Base-by-base conservation (phyloP, 1,140 invertebrate genomes). In the Bombus confusus region DNA sequence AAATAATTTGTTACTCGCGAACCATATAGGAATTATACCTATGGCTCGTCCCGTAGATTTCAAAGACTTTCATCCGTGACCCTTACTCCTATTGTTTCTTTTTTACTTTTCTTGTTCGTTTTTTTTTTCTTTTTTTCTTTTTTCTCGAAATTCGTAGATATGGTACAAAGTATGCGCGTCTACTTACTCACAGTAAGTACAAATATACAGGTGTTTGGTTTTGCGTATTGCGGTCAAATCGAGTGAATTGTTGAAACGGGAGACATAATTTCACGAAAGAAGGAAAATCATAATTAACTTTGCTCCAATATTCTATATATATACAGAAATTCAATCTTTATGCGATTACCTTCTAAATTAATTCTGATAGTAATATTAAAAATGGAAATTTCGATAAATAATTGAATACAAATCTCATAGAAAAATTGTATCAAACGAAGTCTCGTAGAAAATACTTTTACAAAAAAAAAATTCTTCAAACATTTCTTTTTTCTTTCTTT, bases 1-100 rank as follows among this genome's bases (percentile, higher is more conserved):
- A 85, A 85, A 84, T 84, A 84, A 85, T 85, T 80, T 85, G 39
- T 83, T 28, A 52, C 34, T n/a, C 41, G 62, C 64, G 59, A 64
- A 78, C 28, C 62, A 41, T 47, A n/a, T 31, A 31, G 47, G 41
- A 39, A 80, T 31, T 52, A 13, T 37, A 71, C 28, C 2, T n/a
- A 71, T n/a, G 37, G 77, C 37, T 59, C 39, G 52, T 57, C 31
- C 43, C 74, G 34, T 78, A 78, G 15, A 78, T 57, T 78, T 59
- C 28, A n/a, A 78, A 37, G 52, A 84, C 83, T 84, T 84, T 80
- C 83, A 72, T 80, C 22, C 37, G 34, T 72, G n/a, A 72, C 28
- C 68, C 77, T 80, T 85, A 80, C 68, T 85, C 41, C 76, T 80
- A 80, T 73, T 73, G 47, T 83, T 68, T 59, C 13, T 25, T 62